A percentile compares a stretch with the other conserved stretches of the same genome.
Conservation (phyloP, 2,888 invertebrate genomes). For the Panopea generosa region DNA sequence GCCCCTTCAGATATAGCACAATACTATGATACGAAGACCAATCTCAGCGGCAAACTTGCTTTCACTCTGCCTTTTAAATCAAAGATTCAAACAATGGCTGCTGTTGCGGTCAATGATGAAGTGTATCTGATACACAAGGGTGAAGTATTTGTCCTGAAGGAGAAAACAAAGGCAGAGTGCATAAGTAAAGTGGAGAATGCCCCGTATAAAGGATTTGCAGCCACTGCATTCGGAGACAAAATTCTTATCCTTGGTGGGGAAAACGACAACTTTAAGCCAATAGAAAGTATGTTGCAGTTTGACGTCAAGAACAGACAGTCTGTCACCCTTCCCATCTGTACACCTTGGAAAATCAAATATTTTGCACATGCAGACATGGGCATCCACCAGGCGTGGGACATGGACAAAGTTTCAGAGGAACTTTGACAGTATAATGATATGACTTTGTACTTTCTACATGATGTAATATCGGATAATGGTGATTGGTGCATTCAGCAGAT, state of each 20-base stretch:
- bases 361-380: constrained; percentile 30
- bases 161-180: not conserved
- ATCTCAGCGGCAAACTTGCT: constrained; percentile 28
- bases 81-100: constrained; percentile 30
- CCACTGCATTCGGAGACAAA: constrained; percentile 36
- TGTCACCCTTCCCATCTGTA: constrained; percentile 25
- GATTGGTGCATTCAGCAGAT: too few relatives aligned
- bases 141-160: constrained; percentile 28
- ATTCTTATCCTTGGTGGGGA: constrained; percentile 56
- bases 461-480: not conserved
- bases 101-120: constrained; percentile 9
- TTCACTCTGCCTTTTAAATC: constrained; percentile 38
- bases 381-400: constrained; percentile 36
- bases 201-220: constrained; percentile 37
- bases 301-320: constrained; percentile 19
- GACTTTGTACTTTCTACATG: too few relatives aligned
- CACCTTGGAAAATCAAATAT: constrained; percentile 39
- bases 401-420: constrained; percentile 19
- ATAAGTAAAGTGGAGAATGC: constrained; percentile 13
- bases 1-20: constrained; percentile 34
- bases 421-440: too few relatives aligned
- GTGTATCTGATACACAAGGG: constrained; percentile 42
- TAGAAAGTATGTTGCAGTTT: constrained; percentile 29
- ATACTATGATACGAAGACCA: constrained; percentile 39
- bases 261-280: constrained; percentile 35